phyloP scores from a whole-genome alignment of 2,888 invertebrate species.

The Athalia cordata region DNA sequence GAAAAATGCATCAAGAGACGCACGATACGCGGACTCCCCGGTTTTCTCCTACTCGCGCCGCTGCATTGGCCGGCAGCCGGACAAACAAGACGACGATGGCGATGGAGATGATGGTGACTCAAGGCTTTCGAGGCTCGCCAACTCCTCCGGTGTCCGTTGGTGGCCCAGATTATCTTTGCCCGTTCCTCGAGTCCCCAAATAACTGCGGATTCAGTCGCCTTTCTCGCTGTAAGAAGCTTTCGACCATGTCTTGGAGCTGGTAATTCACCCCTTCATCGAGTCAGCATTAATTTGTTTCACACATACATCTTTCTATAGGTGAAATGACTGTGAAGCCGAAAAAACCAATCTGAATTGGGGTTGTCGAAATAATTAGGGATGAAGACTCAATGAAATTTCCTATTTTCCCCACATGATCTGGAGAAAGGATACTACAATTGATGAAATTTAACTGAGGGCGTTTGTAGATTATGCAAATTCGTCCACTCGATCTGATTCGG shows the following conservation, averaged over 20 bases:
- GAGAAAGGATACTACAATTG: no score
- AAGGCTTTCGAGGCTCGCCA: constrained; percentile 39
- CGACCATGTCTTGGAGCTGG: no score
- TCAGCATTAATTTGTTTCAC: not conserved
- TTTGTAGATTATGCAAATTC: no score
- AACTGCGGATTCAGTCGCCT: constrained; percentile 68
- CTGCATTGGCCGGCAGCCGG: constrained; percentile 16
- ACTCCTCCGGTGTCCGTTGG: constrained; percentile 55
- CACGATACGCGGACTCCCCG: not conserved
- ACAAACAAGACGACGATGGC: not conserved
- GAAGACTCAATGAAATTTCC: no score
- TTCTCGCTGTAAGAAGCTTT: no score
- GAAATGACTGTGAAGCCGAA: no score
- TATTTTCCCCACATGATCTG: no score
- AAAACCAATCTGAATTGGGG: no score
- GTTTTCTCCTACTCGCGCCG: not conserved
- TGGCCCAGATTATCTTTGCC: constrained; percentile 70
- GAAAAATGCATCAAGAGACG: not conserved
- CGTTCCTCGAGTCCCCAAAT: constrained; percentile 70
- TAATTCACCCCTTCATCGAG: not conserved
- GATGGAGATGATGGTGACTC: constrained; percentile 35
- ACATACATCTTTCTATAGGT: not conserved
- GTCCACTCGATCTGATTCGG: no score
- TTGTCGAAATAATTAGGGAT: no score
- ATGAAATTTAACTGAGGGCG: no score